These are phyloP conservation scores for Haplotaxodon microlepis DNA, from an alignment of 2,113 vertebrate species.

Conservation along the genomic window DNA sequence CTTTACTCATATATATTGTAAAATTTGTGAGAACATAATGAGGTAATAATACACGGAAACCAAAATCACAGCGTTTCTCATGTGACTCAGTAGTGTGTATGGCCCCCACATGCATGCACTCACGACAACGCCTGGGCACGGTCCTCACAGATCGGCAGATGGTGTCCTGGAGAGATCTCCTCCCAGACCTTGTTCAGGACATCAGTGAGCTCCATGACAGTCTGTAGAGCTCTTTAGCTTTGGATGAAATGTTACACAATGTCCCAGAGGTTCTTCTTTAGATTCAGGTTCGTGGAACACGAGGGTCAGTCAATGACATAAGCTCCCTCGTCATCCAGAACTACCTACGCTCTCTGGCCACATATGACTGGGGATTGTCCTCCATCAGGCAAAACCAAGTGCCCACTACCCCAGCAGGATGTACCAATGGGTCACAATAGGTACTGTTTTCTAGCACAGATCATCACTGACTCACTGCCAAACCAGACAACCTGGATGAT, in stretches of 20 bases:
- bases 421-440: not conserved
- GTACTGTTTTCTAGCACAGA: not conserved
- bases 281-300: not conserved
- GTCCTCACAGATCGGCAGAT: accelerated
- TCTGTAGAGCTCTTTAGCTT: not conserved
- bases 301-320: not conserved
- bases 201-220: not conserved
- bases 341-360: not conserved
- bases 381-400: not conserved
- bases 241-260: not conserved
- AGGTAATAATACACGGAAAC: not conserved
- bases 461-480: not conserved
- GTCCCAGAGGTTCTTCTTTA: not conserved
- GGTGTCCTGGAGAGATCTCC: not conserved
- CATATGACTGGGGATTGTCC: not conserved
- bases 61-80: not conserved
- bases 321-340: not conserved
- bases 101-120: not conserved
- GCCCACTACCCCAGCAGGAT: not conserved
- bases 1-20: not conserved
- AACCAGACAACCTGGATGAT: not conserved
- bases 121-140: not conserved
- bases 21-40: not conserved
- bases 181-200: not conserved
- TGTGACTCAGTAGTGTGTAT: not conserved